Percentiles rank a stretch among this genome's conserved stretches.
phyloP scores from a whole-genome alignment of 35 echinoderm and acorn worm species.

The Apostichopus californicus region DNA sequence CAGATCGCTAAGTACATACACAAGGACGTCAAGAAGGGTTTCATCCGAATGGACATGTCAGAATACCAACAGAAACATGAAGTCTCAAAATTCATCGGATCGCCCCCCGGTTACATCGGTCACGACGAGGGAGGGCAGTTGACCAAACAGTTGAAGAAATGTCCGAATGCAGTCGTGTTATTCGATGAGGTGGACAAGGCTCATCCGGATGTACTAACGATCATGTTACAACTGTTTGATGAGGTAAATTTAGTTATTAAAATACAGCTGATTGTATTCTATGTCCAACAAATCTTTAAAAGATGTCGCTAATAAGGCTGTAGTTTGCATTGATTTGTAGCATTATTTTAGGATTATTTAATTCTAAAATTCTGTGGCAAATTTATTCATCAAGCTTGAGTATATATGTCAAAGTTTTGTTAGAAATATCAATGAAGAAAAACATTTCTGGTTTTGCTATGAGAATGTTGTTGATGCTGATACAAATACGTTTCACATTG shows the following conservation, averaged over 20 bases:
- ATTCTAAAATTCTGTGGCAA: too few species aligned
- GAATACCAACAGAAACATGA: conserved; percentile 99
- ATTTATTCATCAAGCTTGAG: too few species aligned
- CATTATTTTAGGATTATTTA: too few species aligned
- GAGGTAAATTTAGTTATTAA: conserved; percentile 72
- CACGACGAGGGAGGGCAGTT: conserved; percentile 94
- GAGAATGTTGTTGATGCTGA: too few species aligned
- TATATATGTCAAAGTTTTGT: too few species aligned
- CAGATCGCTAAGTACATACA: conserved; percentile 92
- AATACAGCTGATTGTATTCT: too few species aligned
- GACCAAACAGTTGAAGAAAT: conserved; percentile 93
- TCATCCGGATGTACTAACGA: conserved; percentile 96
- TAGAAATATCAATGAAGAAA: too few species aligned
- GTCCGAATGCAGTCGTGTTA: conserved; percentile 86
- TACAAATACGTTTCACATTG: too few species aligned
- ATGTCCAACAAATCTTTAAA: too few species aligned
- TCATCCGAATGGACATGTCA: conserved; percentile 97
- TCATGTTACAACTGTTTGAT: conserved; percentile 98
- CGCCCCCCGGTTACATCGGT: conserved; percentile 93
- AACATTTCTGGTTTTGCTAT: too few species aligned
- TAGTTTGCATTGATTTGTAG: too few species aligned
- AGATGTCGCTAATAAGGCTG: too few species aligned
- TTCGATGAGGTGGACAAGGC: conserved; percentile 99
- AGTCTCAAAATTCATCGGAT: conserved; percentile 94
- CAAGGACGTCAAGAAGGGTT: conserved; percentile 94